Conservation (phyloP, 2,797 vertebrate genomes). For the Ceryle rudis region DNA sequence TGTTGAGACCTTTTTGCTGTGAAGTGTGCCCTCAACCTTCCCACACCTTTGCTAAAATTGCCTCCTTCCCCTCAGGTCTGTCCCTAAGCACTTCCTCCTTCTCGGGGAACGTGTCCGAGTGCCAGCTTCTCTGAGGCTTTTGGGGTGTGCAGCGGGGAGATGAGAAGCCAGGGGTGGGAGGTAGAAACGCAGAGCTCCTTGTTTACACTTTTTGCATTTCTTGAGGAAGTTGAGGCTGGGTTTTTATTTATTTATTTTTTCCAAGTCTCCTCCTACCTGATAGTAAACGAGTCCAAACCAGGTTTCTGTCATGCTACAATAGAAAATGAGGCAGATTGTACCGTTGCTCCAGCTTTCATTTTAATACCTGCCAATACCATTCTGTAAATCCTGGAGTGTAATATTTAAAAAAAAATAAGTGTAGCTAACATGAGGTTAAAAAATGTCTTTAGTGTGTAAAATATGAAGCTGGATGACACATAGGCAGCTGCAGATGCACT, state of each 20-base stretch:
- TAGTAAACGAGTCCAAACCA: conserved; percentile 21
- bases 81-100: neutral
- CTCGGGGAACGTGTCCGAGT: neutral
- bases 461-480: conserved; percentile 68
- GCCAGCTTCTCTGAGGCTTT: neutral
- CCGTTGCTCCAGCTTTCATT: conserved; percentile 14
- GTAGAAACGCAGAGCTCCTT: no score
- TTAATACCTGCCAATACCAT: conserved; percentile 61
- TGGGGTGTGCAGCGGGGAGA: no score
- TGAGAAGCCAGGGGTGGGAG: no score
- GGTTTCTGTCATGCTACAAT: conserved; percentile 38
- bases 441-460: conserved; percentile 71
- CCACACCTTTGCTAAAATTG: neutral
- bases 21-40: neutral
- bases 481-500: conserved; percentile 80
- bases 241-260: neutral
- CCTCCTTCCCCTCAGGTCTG: neutral
- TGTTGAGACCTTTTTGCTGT: neutral
- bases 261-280: conserved; percentile 8
- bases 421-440: conserved; percentile 57
- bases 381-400: conserved; percentile 30
- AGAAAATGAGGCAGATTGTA: conserved; percentile 22
- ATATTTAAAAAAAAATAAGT: conserved; percentile 32
- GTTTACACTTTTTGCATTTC: neutral
- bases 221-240: neutral